Conservation (phyloP, 2,888 invertebrate species). For the Cryptus armator region DNA sequence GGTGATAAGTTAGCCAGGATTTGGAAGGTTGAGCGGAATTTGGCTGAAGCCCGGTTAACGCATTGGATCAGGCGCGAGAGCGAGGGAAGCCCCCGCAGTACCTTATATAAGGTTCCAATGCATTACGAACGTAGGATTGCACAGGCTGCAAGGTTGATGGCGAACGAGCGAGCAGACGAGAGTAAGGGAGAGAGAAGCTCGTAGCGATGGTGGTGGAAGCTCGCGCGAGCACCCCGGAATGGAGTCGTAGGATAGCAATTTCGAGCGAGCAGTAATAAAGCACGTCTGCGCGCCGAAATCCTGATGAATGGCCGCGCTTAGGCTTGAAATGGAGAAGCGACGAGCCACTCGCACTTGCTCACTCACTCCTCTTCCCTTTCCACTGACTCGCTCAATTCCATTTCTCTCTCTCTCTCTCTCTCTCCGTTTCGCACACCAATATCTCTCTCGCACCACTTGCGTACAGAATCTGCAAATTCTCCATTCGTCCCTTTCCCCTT, state of each 20-base stretch:
- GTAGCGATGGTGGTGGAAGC: constrained; percentile 72
- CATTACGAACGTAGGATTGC: constrained; percentile 77
- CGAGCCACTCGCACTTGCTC: constrained; percentile 83
- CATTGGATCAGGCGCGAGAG: constrained; percentile 77
- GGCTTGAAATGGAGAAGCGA: constrained; percentile 85
- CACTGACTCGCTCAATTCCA: constrained; percentile 65
- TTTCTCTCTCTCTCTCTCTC: constrained; percentile 55
- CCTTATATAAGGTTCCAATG: constrained; percentile 83
- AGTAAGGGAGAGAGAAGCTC: constrained; percentile 45
- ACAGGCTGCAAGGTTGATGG: constrained; percentile 53
- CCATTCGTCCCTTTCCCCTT: constrained; percentile 62
- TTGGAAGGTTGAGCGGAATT: constrained; percentile 76
- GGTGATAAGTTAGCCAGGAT: constrained; percentile 73
- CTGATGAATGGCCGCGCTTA: constrained; percentile 85
- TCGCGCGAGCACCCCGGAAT: constrained; percentile 80
- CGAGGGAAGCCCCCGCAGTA: constrained; percentile 39
- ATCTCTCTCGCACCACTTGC: constrained; percentile 36
- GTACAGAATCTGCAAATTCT: constrained; percentile 63
- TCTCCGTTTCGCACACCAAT: constrained; percentile 25
- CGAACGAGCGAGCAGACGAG: constrained; percentile 52
- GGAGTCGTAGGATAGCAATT: constrained; percentile 86
- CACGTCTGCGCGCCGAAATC: constrained; percentile 85
- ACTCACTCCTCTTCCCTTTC: constrained; percentile 72
- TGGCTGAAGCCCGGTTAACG: constrained; percentile 79
- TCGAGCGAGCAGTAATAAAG: constrained; percentile 85